Evolutionary conservation across 2,113 vertebrate species (phyloP).

Genomic region (Sclerurus mexicanus): DNA sequence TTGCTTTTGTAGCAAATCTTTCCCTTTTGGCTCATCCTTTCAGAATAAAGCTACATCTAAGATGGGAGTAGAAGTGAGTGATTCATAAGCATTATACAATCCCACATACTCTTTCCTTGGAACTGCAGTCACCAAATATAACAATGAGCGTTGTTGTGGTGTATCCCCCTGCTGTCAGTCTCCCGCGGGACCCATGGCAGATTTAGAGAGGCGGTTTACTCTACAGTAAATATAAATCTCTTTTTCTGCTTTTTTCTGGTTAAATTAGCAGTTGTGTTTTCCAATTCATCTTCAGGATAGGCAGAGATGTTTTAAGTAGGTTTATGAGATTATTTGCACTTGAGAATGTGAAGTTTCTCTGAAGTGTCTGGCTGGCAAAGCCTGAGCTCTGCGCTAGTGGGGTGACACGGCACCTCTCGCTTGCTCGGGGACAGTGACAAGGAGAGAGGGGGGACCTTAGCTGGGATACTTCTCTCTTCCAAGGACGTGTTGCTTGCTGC

Average conservation of each 20-base stretch:
- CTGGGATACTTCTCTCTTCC: neutral
- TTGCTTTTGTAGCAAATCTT: neutral
- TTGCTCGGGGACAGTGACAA: neutral
- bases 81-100: conserved; percentile 44
- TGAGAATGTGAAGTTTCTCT: neutral
- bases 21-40: neutral
- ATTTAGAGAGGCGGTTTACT: conserved; percentile 26
- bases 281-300: neutral
- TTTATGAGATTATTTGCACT: neutral
- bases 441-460: neutral
- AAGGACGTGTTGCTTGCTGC: no score
- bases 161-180: conserved; percentile 24
- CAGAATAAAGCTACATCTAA: neutral
- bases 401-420: neutral
- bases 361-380: neutral
- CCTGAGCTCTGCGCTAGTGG: neutral
- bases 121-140: neutral
- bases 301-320: neutral
- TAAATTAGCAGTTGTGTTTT: conserved; percentile 24
- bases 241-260: neutral
- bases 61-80: conserved; percentile 4
- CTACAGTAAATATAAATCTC: conserved; percentile 7
- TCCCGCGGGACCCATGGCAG: neutral
- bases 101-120: neutral
- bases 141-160: neutral